phyloP scores from a whole-genome alignment of 2,113 vertebrate genomes.

The Gymnarchus niloticus region DNA sequence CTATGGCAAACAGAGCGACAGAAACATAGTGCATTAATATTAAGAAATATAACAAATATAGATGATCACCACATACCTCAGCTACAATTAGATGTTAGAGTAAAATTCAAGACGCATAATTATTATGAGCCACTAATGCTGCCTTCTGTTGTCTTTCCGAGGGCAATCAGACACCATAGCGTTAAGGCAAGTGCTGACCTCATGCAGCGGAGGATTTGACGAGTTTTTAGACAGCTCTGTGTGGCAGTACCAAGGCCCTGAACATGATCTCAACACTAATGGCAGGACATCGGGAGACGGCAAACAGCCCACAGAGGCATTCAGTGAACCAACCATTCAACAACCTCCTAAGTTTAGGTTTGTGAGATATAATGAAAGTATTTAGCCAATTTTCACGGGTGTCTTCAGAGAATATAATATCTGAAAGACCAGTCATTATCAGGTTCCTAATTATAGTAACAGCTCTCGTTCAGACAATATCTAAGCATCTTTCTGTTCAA shows the following conservation, averaged over 20 bases:
- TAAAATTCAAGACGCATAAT: background rate
- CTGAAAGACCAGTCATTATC: background rate
- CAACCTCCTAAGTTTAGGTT: background rate
- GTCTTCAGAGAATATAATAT: too few species aligned
- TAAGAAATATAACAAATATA: background rate
- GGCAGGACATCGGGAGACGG: background rate
- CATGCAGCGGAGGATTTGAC: background rate
- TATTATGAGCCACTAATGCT: background rate
- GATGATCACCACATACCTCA: background rate
- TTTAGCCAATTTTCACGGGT: too few species aligned
- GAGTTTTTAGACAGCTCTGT: background rate
- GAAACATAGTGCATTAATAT: background rate
- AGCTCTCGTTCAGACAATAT: background rate
- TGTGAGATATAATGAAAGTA: too few species aligned
- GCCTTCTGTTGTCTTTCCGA: background rate
- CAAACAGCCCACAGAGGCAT: background rate
- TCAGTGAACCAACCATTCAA: background rate
- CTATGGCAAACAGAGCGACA: background rate
- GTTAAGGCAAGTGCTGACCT: background rate
- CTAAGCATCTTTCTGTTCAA: background rate
- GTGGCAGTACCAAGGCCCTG: too few species aligned
- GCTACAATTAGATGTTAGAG: too few species aligned
- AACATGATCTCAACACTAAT: too few species aligned
- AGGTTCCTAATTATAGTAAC: background rate
- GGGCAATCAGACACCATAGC: background rate